Base-by-base conservation (phyloP, 2,113 vertebrate species). In the Bubo blakistoni region DNA sequence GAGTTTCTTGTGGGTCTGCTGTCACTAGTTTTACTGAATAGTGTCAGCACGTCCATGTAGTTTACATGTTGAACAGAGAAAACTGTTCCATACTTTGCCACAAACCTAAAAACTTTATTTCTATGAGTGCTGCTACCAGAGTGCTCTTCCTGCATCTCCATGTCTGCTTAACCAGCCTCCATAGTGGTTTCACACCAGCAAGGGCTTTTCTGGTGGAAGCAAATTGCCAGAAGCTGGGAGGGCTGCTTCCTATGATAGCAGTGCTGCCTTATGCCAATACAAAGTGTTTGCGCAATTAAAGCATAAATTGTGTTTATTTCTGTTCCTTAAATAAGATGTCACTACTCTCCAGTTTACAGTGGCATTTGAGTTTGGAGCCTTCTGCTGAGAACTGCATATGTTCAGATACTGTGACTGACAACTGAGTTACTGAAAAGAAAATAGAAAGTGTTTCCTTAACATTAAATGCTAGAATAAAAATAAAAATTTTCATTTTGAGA, bases 121-220 rank as follows among this genome's bases (percentile, higher is more conserved):
- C 69, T 19, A 5, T 32, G n/a, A 84, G 36, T 84, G 27, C 18
- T 52, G 30, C 36, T 81, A 20, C 18, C 17, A 70, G 58, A 83
- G 3, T 1, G 1, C 8, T 66, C 34, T 70, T 87, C 24, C 16
- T 84, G 29, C 27, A 13, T 3, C 24, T 70, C 12, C 1, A 0
- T 21, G 5, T 73, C 46, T 77, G 10, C 30, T 19, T 87, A 69
- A 61, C 34, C n/a, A 69, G 29, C 14, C 51, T 93, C 30, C 11
- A 1, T 10, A 32, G 17, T 11, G 4, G 1, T 61, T 83, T 59
- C 91, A 38, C 8, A 81, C 10, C 29, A 81, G 19, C 34, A 32
- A 40, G 11, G 42, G 11, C 12, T n/a, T 77, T 81, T 81, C 77
- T 89, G 36, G n/a, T 77, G 18, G 72, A 66, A 92, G 38, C 34